phyloP scores from a whole-genome alignment of 2,113 vertebrate genomes.

The Oreochromis tanganicae region DNA sequence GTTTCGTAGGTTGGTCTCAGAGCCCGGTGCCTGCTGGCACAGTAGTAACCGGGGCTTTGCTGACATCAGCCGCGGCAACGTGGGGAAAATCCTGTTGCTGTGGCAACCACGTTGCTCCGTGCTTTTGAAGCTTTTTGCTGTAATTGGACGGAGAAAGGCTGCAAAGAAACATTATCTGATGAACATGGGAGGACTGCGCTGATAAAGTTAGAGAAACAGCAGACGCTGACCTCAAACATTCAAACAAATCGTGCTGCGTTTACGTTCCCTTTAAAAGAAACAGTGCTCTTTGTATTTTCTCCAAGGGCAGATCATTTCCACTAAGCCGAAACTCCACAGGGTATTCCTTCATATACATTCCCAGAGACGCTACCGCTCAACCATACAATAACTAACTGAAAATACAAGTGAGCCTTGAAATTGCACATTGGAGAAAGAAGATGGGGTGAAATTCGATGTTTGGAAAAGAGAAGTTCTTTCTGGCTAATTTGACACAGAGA shows the following conservation, averaged over 20 bases:
- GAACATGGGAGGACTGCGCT: background rate
- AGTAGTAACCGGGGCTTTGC: conserved; percentile 4
- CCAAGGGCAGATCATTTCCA: background rate
- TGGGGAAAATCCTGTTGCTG: conserved; percentile 41
- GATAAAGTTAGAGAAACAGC: background rate
- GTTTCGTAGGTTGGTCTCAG: background rate
- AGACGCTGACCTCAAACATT: background rate
- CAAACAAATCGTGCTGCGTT: background rate
- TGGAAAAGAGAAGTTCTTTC: background rate
- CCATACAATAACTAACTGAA: background rate
- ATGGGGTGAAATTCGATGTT: background rate
- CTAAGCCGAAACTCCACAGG: background rate
- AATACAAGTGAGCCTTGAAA: background rate
- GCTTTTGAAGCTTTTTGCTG: background rate
- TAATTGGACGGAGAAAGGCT: background rate
- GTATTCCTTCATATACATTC: background rate
- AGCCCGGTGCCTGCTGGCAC: background rate
- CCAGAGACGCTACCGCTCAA: background rate
- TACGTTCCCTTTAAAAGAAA: background rate
- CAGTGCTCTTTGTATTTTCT: background rate
- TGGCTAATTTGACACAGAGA: background rate
- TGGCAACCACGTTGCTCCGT: conserved; percentile 36
- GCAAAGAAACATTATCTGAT: background rate
- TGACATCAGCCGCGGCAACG: conserved; percentile 36
- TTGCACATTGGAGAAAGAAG: background rate